These are phyloP conservation scores for Rugalucina vietnamica DNA, from an alignment of 2,888 invertebrate genomes.

Conservation along the genomic window DNA sequence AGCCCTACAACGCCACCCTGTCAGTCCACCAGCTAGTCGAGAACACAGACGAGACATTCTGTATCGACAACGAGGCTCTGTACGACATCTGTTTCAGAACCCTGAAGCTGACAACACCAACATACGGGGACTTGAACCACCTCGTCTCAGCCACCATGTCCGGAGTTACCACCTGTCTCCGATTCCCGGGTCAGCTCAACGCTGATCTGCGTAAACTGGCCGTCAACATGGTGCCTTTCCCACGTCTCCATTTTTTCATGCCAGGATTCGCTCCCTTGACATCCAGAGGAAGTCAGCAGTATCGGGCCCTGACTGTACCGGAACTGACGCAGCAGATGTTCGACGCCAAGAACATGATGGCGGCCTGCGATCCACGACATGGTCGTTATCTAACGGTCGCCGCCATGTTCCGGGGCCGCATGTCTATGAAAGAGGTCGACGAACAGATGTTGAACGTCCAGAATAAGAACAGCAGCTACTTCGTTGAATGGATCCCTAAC, in stretches of 20 bases:
- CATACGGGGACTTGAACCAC: conserved; percentile 83
- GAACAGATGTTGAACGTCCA: conserved; percentile 92
- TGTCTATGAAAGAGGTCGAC: conserved; percentile 85
- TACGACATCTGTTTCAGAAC: conserved; percentile 87
- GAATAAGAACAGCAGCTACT: conserved; percentile 77
- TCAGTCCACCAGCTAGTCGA: conserved; percentile 87
- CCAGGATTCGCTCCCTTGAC: conserved; percentile 95
- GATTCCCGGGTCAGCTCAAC: conserved; percentile 89
- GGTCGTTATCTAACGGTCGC: conserved; percentile 87
- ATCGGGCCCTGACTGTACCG: conserved; percentile 88
- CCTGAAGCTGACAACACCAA: conserved; percentile 84
- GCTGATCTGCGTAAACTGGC: conserved; percentile 91
- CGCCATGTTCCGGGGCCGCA: conserved; percentile 81
- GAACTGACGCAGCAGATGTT: conserved; percentile 93
- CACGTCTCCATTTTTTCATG: conserved; percentile 93
- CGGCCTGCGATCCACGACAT: conserved; percentile 96
- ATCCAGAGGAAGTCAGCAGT: conserved; percentile 91
- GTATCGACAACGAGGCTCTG: conserved; percentile 86
- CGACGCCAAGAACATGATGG: conserved; percentile 97
- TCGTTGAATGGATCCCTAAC: too few relatives aligned
- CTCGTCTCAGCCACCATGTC: conserved; percentile 85
- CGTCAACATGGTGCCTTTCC: conserved; percentile 97
- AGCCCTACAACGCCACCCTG: conserved; percentile 93
- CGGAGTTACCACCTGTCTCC: conserved; percentile 85
- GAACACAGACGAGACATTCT: too few relatives aligned